Evolutionary conservation across 2,888 invertebrate genomes (phyloP), one percentile per base, ranked within the genome.

Genomic region (Adelognathus sp.): DNA sequence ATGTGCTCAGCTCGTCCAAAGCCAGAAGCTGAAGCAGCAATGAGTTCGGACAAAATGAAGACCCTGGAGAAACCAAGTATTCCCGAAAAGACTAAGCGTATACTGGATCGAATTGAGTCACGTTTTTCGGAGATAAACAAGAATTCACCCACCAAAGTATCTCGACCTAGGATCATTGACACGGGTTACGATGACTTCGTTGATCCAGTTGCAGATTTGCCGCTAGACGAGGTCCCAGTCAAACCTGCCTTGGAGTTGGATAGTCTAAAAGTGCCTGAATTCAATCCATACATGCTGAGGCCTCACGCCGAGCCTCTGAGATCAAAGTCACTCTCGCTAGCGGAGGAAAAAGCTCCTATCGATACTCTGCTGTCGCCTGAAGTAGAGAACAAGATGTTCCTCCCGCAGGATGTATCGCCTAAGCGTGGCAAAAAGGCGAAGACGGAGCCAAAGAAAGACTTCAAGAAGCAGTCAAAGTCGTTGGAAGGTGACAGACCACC

Each of bases 151-250:
- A 85, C 86, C 0, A 90, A 83, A 73, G 71, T 89, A 9, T 80
- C 88, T 2, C 85, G 88, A 39, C 90, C 91, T 2, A 90, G 85
- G 75, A 90, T 91, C 54, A 90, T 91, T 52, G 91, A 91, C 76
- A 90, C 91, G 0, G 91, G 91, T 9, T 88, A 86, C 74, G 91
- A 91, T 71, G 91, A 91, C 79, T 91, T 91, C 69, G 90, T 91
- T n/a, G 91, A 91, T 66, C 91, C 91, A 0, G 89, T 91, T 2
- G 91, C 91, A 0, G 91, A 91, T 69, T 82, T 91, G 70, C 91
- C 91, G 6, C 80, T 91, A 27, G 91, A 91, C 77, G 91, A 91
- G 44, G 87, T 91, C 7, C 91, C 91, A 5, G 88, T 91, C 0
- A 91, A 91, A 72, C 91, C 90, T 1, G 84, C 88, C 1, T 73